Base-by-base conservation (phyloP, 2,888 invertebrate species). In the Sepiola atlantica region DNA sequence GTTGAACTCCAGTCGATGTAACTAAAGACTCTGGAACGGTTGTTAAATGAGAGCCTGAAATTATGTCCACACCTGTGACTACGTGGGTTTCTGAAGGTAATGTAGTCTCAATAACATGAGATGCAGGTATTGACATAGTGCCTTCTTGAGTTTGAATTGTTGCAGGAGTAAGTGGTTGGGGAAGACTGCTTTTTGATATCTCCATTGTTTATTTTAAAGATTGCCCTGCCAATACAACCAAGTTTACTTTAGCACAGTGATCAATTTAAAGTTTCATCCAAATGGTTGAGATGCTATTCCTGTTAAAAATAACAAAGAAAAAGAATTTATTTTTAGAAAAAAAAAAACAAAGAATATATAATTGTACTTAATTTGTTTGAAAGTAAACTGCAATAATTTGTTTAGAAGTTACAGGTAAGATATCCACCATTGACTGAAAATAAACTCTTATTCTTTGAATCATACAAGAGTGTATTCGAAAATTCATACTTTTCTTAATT, bases 51-150 rank as follows among this genome's bases (percentile, higher is more conserved):
- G 91, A 35, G 35, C 91, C 91, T 45, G 91, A 24, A 45, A 35
- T 92, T n/a, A 92, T 54, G 54, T 92, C 92, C 35, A 92, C 92
- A 92, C n/a, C 28, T 18, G 92, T 92, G 14, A 92, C 92, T n/a
- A 55, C 55, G 28, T 92, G 35, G 18, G 92, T n/a, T 54, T 45
- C 92, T 55, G 92, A 92, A n/a, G 77, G 77, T 32, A 77, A 77
- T 20, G 92, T 92, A 16, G 54, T 45, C n/a, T 45, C 45, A n/a
- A n/a, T 55, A 92, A 92, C 92, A 92, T 92, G 92, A 18, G 92
- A 55, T 55, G 92, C 18, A 28, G 92, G 54, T 55, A 92, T 92
- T n/a, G 45, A n/a, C n/a, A 92, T 92, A 54, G 24, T 92, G 54
- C 45, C 45, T 54, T 92, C 92, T 54, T 92, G 92, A 45, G 21